A percentile compares a stretch with the other conserved stretches of the same genome.
These are phyloP conservation scores for Rhinopomastus cyanomelas DNA, from an alignment of 2,113 vertebrate genomes.

Conservation along the genomic window DNA sequence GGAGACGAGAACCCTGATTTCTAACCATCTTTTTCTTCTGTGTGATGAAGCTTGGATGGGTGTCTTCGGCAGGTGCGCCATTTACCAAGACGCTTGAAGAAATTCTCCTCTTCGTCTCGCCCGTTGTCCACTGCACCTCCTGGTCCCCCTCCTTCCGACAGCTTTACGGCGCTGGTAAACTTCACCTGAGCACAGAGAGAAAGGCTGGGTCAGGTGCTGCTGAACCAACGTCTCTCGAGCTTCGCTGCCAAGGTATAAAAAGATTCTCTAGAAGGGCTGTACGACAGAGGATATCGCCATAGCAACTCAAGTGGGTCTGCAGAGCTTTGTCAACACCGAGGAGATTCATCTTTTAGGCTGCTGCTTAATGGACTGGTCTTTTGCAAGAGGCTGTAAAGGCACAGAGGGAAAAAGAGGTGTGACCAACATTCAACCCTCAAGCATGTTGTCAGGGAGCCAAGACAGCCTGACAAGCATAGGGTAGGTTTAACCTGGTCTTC, in stretches of 20 bases:
- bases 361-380: not conserved
- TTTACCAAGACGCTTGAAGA: constrained; percentile 99
- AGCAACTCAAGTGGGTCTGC: not conserved
- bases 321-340: not conserved
- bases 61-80: constrained; percentile 90
- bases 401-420: not conserved
- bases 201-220: not conserved
- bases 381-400: not conserved
- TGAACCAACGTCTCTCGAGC: not conserved
- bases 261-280: not conserved
- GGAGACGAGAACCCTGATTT: constrained; percentile 77
- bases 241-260: not conserved
- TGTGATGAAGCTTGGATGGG: constrained; percentile 90
- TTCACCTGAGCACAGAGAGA: constrained; percentile 84
- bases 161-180: constrained; percentile 97
- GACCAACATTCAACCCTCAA: not conserved
- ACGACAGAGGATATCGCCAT: not conserved
- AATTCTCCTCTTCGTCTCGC: constrained; percentile 98
- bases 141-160: constrained; percentile 87
- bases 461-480: not conserved
- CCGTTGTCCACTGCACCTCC: constrained; percentile 85
- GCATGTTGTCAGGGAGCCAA: not conserved
- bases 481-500: not conserved
- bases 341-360: constrained; percentile 5
- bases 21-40: constrained; percentile 93